phyloP scores from a whole-genome alignment of 1,140 invertebrate species.

The Nymphalis io region DNA sequence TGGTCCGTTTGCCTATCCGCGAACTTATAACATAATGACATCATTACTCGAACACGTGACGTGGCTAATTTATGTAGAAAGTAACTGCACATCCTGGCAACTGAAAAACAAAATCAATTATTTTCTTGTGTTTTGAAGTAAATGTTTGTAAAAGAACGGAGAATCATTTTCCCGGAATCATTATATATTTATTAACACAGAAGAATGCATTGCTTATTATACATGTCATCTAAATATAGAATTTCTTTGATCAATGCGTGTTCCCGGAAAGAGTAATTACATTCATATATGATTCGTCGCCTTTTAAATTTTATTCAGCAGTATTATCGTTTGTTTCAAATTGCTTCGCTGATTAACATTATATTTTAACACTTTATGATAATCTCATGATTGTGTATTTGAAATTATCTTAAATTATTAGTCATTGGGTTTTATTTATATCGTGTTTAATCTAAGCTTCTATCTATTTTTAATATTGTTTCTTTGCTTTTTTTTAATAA shows the following conservation, averaged over 20 bases:
- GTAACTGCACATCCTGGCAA: background rate
- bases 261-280: conserved; percentile 49
- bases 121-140: conserved; percentile 10
- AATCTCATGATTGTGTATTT: background rate
- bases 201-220: conserved; percentile 37
- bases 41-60: too few relatives aligned
- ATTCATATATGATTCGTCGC: conserved; percentile 44
- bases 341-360: conserved; percentile 20
- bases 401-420: background rate
- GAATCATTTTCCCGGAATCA: conserved; percentile 25
- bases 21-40: too few relatives aligned
- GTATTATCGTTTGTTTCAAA: conserved; percentile 10
- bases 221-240: conserved; percentile 51
- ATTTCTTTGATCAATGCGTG: conserved; percentile 54
- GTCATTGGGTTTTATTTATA: background rate
- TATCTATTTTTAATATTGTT: too few relatives aligned
- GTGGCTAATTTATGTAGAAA: background rate
- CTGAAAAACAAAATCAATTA: conserved; percentile 12
- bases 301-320: conserved; percentile 37
- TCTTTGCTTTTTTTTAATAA: too few relatives aligned
- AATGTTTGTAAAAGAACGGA: conserved; percentile 10
- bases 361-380: conserved; percentile 5
- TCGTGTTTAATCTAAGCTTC: too few relatives aligned
- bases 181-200: conserved; percentile 39
- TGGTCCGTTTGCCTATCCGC: too few relatives aligned